Conservation (phyloP, 2,888 invertebrate species). For the Penaeus monodon region DNA sequence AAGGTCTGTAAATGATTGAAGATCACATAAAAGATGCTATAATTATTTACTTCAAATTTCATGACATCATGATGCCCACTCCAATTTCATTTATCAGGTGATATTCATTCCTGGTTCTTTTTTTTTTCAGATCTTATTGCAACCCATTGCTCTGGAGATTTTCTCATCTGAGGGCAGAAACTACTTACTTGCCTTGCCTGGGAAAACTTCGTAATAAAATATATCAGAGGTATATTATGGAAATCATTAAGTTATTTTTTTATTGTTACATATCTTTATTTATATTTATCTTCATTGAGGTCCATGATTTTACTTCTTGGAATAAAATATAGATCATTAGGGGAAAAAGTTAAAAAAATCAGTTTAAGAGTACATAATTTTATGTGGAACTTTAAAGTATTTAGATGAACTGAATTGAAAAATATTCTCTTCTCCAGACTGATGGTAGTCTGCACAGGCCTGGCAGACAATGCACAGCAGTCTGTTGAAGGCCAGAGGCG, state of each 20-base stretch:
- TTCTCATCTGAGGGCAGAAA: conserved; percentile 98
- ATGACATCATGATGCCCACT: no score
- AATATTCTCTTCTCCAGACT: conserved; percentile 74
- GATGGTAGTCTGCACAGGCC: conserved; percentile 90
- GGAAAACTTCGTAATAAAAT: conserved; percentile 95
- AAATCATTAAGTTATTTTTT: background rate
- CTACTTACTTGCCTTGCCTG: conserved; percentile 94
- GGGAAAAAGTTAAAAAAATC: no score
- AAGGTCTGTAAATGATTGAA: no score
- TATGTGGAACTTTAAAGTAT: no score
- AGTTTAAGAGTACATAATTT: no score
- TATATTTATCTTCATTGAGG: no score
- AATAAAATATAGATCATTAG: background rate
- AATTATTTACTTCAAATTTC: no score
- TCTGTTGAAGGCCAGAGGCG: conserved; percentile 96
- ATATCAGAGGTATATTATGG: conserved; percentile 72
- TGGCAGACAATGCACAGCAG: conserved; percentile 94
- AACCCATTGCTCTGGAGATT: conserved; percentile 97
- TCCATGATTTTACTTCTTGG: background rate
- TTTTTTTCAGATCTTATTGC: conserved; percentile 77
- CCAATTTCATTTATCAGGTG: background rate
- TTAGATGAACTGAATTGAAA: no score
- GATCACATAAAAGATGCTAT: no score
- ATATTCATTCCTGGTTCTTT: background rate
- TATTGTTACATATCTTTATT: no score